Base-by-base conservation (phyloP, 1,140 invertebrate genomes). In the Acromyrmex echinatior region DNA sequence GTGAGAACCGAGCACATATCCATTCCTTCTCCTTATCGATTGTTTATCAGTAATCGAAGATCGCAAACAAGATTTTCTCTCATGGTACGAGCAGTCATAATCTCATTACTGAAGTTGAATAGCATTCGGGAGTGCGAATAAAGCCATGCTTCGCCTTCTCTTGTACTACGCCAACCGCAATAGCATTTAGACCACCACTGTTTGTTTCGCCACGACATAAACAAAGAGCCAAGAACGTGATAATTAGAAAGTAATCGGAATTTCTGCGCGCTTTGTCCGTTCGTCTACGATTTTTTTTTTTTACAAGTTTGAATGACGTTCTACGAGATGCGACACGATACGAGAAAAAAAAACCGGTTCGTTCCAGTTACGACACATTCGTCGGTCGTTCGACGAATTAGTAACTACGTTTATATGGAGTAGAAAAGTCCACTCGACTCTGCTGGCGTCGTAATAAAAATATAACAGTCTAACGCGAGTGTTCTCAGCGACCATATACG, bases 391-490 rank as follows among this genome's bases (percentile, higher is more conserved):
- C 45, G 76, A 49, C 63, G 80, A 82, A 90, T 90, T 88, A 90
- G 81, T 76, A 76, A 81, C 68, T 28, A 49, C 39, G n/a, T 16
- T 56, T 66, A 45, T 18, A 86, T 35, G 39, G 16, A 39, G 35
- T 18, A 63, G 49, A 58, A 77, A 88, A 90, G 70, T 90, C 78
- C 49, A 49, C 49, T 90, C 65, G 28, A 53, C 35, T 25, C 70
- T 10, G 53, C 18, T 16, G 39, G 16, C 16, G 56, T 76, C 62
- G 51, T 90, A 90, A 90, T 90, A 90, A 90, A 90, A 90, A 90
- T 90, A 90, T 81, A 90, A 60, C 70, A 35, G 80, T 9, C 58
- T 18, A 56, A 86, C 70, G 70, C 73, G 76, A 85, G 86, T 18
- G 66, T 76, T 25, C 12, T 18, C 60, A 18, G 45, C 35, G n/a